Evolutionary conservation across 1,140 invertebrate genomes (phyloP).

Genomic region (Drosophila nigromelanica): DNA sequence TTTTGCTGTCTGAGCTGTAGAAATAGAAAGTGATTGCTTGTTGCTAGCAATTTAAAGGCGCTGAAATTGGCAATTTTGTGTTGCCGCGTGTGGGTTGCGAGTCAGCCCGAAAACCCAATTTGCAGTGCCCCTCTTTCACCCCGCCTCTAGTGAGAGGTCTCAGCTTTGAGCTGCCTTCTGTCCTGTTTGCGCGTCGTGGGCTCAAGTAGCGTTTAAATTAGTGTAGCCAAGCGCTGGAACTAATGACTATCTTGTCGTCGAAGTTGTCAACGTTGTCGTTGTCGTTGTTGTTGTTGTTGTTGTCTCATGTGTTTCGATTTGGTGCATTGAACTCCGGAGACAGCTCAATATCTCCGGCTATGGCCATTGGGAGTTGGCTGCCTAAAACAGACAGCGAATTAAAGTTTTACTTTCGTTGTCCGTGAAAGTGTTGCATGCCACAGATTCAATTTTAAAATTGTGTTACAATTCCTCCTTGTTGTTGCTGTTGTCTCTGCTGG

Average conservation of each 20-base stretch:
- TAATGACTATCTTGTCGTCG: constrained; percentile 68
- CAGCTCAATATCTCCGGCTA: constrained; percentile 9
- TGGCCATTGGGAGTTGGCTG: constrained; percentile 33
- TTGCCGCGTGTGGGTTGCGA: constrained; percentile 11
- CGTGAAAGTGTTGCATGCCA: constrained; percentile 75
- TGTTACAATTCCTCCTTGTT: constrained; percentile 33
- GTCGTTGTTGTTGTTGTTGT: constrained; percentile 19
- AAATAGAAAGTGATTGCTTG: constrained; percentile 78
- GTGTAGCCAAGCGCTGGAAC: constrained; percentile 76
- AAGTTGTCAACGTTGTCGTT: constrained; percentile 47
- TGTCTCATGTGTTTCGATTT: constrained; percentile 17
- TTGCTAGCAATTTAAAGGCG: constrained; percentile 63
- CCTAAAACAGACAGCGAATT: constrained; percentile 25
- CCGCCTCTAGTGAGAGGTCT: not conserved
- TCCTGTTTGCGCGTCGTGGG: constrained; percentile 43
- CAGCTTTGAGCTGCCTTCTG: not conserved
- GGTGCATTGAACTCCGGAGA: constrained; percentile 63
- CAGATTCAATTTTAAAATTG: constrained; percentile 39
- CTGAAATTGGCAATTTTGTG: constrained; percentile 70
- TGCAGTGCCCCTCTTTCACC: not conserved
- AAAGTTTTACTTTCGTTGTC: constrained; percentile 77
- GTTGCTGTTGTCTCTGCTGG: constrained; percentile 16
- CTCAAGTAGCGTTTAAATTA: constrained; percentile 73
- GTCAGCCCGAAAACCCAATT: not conserved
- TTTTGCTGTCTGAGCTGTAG: constrained; percentile 23